Evolutionary conservation across 2,797 vertebrate species (phyloP).

Genomic region (Sebastes elongatus): DNA sequence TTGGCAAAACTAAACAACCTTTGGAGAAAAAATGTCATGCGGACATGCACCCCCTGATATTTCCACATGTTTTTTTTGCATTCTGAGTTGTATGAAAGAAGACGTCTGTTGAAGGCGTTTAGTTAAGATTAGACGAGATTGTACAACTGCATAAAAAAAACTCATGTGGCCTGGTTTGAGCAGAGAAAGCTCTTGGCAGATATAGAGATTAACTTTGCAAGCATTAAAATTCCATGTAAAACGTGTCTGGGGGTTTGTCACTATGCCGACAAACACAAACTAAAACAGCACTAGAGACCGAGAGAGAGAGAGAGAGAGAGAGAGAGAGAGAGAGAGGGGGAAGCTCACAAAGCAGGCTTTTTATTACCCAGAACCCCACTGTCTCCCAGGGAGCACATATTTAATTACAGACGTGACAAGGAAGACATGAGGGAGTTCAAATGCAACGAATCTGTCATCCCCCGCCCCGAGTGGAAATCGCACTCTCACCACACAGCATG

Average conservation of each 20-base stretch:
- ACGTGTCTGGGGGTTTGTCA: constrained; percentile 48
- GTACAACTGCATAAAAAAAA: constrained; percentile 14
- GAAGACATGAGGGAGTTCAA: constrained; percentile 67
- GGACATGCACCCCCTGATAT: neutral
- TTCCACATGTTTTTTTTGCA: neutral
- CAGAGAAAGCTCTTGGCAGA: constrained; percentile 40
- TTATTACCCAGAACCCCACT: constrained; percentile 63
- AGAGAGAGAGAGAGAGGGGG: neutral
- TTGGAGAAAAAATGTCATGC: neutral
- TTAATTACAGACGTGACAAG: constrained; percentile 77
- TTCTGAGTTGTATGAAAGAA: constrained; percentile 14
- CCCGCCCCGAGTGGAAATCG: constrained; percentile 51
- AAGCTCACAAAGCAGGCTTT: constrained; percentile 47
- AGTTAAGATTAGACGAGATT: constrained; percentile 16
- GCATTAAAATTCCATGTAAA: constrained; percentile 37
- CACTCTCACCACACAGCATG: constrained; percentile 70
- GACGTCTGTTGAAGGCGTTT: constrained; percentile 25
- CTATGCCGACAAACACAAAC: constrained; percentile 48
- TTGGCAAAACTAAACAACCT: neutral
- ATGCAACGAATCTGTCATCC: constrained; percentile 61
- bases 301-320: neutral
- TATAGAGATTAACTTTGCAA: constrained; percentile 38
- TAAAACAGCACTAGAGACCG: constrained; percentile 27
- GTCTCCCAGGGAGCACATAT: constrained; percentile 71
- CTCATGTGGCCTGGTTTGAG: constrained; percentile 1